A percentile compares a stretch with the other conserved stretches of the same genome.
These are phyloP conservation scores for Anseranas semipalmata DNA, from an alignment of 2,113 vertebrate genomes.

Conservation along the genomic window DNA sequence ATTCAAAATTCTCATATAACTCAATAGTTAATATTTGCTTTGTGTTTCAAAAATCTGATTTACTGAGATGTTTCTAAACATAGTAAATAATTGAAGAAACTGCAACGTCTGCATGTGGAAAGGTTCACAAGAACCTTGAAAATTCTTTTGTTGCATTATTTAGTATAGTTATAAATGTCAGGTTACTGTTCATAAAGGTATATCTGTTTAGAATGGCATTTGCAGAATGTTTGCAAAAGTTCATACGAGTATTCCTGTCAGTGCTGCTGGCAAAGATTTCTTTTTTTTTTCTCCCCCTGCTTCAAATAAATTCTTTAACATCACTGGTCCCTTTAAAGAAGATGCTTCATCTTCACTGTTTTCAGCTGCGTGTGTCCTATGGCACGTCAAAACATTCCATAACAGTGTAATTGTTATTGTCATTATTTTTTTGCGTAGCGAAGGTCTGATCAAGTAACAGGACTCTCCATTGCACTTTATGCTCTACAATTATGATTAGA, in stretches of 20 bases:
- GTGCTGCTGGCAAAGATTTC: background rate
- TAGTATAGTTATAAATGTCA: constrained; percentile 77
- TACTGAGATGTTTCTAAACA: constrained; percentile 59
- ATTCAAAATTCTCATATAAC: background rate
- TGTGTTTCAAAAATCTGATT: constrained; percentile 46
- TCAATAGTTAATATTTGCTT: constrained; percentile 46
- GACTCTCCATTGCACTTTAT: background rate
- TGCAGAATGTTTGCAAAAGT: constrained; percentile 71
- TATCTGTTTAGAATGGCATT: constrained; percentile 63
- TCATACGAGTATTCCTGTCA: constrained; percentile 49
- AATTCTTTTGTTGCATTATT: constrained; percentile 79
- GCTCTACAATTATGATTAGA: background rate
- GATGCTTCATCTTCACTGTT: background rate
- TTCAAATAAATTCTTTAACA: background rate
- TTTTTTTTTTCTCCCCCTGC: background rate
- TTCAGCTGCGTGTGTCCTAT: background rate
- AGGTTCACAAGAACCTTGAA: constrained; percentile 65
- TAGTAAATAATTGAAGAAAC: constrained; percentile 73
- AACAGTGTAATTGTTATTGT: background rate
- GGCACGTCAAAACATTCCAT: background rate
- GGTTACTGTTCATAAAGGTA: constrained; percentile 59
- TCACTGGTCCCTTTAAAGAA: background rate
- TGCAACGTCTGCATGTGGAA: constrained; percentile 55
- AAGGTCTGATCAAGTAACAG: background rate
- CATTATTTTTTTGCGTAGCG: background rate